Evolutionary conservation across 1,140 invertebrate genomes (phyloP), one percentile per base, ranked within the genome.

Genomic region (Tribolium castaneum): DNA sequence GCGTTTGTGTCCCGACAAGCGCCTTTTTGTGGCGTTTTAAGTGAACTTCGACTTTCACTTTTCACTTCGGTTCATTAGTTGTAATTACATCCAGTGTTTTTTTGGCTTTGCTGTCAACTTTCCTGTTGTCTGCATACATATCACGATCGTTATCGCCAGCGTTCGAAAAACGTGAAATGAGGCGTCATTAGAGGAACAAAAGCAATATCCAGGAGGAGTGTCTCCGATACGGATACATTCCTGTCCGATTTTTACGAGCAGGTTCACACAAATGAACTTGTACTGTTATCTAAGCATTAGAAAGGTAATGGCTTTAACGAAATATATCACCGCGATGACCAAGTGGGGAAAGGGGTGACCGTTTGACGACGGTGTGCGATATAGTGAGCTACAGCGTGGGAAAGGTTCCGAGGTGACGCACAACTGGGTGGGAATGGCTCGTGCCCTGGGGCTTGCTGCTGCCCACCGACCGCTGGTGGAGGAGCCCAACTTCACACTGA

Each of bases 361-460:
- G 25, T 30, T 34, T 25, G 56, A 62, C 56, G 56, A 62, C 56
- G 56, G 56, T 62, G 56, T 66, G 59, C 59, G 59, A 66, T 66
- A 66, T 66, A 66, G 59, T 66, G 52, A 72, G 70, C 50, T 22
- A 73, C 71, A 73, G 71, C 71, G 71, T 73, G 71, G 71, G 71
- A 73, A 73, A 73, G 71, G 71, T 73, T 72, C 70, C 45, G 70
- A 72, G 50, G 22, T 72, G 70, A 72, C 70, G 45, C 70, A 72
- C 49, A 73, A 54, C 52, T 73, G 71, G 71, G 71, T 50, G 71
- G 71, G 70, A 73, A 73, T 54, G 49, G 71, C 49, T 73, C 49
- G 49, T 73, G 49, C 13, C 71, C 71, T 73, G 7, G 52, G 71
- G 71, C 25, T n/a, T n/a, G n/a, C n/a, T 39, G 70, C 70, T 73